Evolutionary conservation across 1,140 invertebrate genomes (phyloP).

Genomic region (Drosophila jambulina): DNA sequence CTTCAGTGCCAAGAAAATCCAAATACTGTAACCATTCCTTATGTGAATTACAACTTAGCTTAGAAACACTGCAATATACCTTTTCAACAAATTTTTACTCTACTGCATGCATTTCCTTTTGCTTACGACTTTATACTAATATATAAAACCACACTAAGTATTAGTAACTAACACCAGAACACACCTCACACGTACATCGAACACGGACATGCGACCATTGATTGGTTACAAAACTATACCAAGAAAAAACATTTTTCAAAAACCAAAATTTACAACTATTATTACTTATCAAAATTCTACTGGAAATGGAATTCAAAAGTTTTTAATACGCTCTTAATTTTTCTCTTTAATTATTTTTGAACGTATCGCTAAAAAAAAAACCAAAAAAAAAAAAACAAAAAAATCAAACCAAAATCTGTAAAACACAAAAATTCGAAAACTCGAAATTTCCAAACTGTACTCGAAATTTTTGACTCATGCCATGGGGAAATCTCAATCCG

Average conservation of each 20-base stretch:
- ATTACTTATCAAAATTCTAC: slow-evolving; percentile 68
- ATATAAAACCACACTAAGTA: slow-evolving; percentile 58
- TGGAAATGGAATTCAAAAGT: slow-evolving; percentile 75
- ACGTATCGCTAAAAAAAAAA: slow-evolving; percentile 82
- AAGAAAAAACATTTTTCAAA: slow-evolving; percentile 57
- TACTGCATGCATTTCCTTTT: slow-evolving; percentile 67
- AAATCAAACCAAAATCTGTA: slow-evolving; percentile 53
- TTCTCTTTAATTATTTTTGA: slow-evolving; percentile 83
- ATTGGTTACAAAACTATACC: slow-evolving; percentile 34
- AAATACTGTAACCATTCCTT: slow-evolving; percentile 11
- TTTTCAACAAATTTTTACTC: slow-evolving; percentile 32
- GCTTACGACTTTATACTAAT: slow-evolving; percentile 67
- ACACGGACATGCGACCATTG: slow-evolving; percentile 41
- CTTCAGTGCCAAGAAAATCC: slow-evolving; percentile 1
- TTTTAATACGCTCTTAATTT: slow-evolving; percentile 81
- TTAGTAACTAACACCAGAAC: slow-evolving; percentile 31
- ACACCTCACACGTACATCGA: slow-evolving; percentile 17
- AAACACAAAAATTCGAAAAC: slow-evolving; percentile 64
- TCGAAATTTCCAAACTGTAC: slow-evolving; percentile 64
- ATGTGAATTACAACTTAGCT: slow-evolving; percentile 21
- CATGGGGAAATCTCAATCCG: slow-evolving; percentile 60
- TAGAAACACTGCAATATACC: slow-evolving; percentile 49
- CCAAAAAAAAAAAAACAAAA: slow-evolving; percentile 34
- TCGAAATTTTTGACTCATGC: slow-evolving; percentile 75
- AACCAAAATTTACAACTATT: slow-evolving; percentile 12